Evolutionary conservation across 2,113 vertebrate genomes (phyloP).

Genomic region (Chiloscyllium plagiosum): DNA sequence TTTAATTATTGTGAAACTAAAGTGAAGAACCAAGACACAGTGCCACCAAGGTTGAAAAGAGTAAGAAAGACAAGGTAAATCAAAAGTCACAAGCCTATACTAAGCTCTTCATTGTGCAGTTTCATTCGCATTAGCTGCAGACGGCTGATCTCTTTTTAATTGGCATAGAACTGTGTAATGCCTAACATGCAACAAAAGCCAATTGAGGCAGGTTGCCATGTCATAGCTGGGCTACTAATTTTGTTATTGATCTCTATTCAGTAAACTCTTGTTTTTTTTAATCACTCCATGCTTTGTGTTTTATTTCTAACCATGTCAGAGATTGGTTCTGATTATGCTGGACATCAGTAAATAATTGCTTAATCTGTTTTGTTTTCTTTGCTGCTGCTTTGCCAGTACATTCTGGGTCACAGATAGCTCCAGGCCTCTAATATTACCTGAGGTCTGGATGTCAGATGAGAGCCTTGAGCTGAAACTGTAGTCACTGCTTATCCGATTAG

Average conservation of each 20-base stretch:
- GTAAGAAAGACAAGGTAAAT: conserved; percentile 30
- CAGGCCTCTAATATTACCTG: conserved; percentile 8
- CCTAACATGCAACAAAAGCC: neutral
- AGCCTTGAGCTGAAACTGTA: neutral
- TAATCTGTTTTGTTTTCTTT: conserved; percentile 22
- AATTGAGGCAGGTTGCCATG: conserved; percentile 2
- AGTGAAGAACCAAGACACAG: neutral
- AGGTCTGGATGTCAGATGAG: neutral
- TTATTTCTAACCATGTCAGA: neutral
- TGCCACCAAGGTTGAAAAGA: conserved; percentile 14
- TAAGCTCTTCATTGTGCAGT: neutral
- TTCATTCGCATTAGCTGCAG: conserved; percentile 5
- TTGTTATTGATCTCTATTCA: conserved; percentile 24
- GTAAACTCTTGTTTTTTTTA: neutral
- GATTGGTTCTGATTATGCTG: conserved; percentile 24
- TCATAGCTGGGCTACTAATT: conserved; percentile 29
- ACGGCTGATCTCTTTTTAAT: conserved; percentile 21
- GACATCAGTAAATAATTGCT: conserved; percentile 27
- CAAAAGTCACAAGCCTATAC: neutral
- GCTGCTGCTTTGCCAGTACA: neutral
- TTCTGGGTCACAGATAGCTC: neutral
- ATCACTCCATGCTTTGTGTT: neutral
- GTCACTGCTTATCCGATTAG: neutral
- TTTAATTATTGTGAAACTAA: neutral
- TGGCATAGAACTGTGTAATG: neutral